Evolutionary conservation across 2,888 invertebrate genomes (phyloP).

Genomic region (Tethea ocularis): DNA sequence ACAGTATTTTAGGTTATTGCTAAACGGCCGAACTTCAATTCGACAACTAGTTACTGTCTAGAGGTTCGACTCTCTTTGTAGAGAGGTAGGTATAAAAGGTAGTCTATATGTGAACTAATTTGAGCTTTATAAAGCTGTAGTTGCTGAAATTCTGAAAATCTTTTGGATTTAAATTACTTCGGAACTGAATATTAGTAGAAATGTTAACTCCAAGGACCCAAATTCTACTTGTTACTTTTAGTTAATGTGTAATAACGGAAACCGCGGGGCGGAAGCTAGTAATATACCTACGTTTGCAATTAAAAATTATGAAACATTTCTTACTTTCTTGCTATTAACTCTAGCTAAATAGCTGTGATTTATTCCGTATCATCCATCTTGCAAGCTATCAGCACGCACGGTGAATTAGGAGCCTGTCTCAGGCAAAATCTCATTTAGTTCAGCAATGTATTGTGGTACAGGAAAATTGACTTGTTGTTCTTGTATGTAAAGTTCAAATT

Average conservation of each 20-base stretch:
- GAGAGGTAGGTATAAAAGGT: too few species aligned
- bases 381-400: neutral
- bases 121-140: too few species aligned
- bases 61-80: neutral
- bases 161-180: too few species aligned
- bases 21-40: neutral
- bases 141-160: too few species aligned
- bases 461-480: neutral
- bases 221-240: too few species aligned
- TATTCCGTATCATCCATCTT: neutral
- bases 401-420: neutral
- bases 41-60: neutral
- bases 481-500: neutral
- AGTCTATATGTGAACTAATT: too few species aligned
- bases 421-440: neutral
- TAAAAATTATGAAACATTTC: too few species aligned
- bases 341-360: neutral
- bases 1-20: neutral
- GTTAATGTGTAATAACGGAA: too few species aligned
- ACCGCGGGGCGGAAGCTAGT: too few species aligned
- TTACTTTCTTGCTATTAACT: neutral
- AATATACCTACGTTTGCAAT: too few species aligned
- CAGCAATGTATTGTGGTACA: neutral
- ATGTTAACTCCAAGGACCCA: too few species aligned
- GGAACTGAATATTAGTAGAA: too few species aligned